Conservation (phyloP, 1,140 invertebrate genomes). For the Drosophila pruinosa region DNA sequence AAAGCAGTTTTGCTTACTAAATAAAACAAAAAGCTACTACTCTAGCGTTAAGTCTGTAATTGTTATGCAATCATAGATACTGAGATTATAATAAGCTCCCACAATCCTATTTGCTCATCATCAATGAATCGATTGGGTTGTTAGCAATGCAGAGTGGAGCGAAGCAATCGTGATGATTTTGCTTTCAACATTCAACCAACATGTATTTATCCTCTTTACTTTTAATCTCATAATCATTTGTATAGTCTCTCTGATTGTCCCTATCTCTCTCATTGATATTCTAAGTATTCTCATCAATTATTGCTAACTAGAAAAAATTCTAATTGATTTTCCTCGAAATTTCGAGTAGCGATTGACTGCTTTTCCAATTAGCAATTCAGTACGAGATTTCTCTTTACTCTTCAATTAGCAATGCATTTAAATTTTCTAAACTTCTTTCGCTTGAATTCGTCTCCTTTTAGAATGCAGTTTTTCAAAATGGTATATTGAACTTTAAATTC, state of each 20-base stretch:
- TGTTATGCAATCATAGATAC: not conserved
- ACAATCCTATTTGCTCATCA: not conserved
- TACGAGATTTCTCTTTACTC: no score
- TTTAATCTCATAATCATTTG: not conserved
- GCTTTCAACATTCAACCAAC: no score
- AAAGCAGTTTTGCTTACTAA: not conserved
- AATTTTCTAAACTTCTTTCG: not conserved
- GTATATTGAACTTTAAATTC: constrained; percentile 11
- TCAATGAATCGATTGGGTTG: not conserved
- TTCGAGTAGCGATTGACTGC: not conserved
- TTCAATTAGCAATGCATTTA: not conserved
- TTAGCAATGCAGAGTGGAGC: no score
- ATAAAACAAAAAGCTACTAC: no score
- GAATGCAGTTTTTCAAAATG: not conserved
- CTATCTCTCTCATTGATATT: not conserved
- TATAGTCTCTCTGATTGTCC: not conserved
- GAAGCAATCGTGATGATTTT: not conserved
- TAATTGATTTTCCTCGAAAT: not conserved
- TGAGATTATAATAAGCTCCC: not conserved
- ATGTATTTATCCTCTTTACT: not conserved
- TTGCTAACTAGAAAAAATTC: not conserved
- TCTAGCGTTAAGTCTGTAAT: not conserved
- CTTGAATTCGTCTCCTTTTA: not conserved
- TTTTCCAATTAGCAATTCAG: not conserved
- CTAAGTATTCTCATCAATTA: not conserved